Evolutionary conservation across 2,888 invertebrate species (phyloP).

Genomic region (Apodemia hepburni): DNA sequence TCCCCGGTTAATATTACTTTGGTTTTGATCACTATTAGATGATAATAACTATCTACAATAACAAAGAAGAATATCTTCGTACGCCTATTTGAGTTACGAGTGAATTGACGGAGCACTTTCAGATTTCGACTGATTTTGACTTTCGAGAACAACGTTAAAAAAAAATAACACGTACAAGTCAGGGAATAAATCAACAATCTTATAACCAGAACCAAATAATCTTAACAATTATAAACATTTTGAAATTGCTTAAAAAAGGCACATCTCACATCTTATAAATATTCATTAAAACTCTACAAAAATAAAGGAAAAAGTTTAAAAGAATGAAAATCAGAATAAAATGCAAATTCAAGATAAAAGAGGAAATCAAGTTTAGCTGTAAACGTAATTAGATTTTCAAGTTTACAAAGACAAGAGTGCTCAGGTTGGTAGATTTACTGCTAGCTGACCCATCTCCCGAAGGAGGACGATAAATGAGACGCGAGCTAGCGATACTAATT

Average conservation of each 20-base stretch:
- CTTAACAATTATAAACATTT: too few species aligned
- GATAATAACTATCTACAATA: too few species aligned
- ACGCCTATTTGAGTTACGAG: too few species aligned
- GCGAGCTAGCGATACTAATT: constrained; percentile 77
- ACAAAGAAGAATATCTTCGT: too few species aligned
- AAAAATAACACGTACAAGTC: too few species aligned
- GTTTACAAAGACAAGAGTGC: constrained; percentile 76
- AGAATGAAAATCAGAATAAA: constrained; percentile 52
- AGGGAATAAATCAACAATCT: too few species aligned
- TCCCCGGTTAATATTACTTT: too few species aligned
- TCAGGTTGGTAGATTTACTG: constrained; percentile 78
- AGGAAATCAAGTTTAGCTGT: constrained; percentile 70
- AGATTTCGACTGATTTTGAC: too few species aligned
- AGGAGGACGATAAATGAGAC: constrained; percentile 74
- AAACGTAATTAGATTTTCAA: constrained; percentile 79
- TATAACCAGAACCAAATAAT: too few species aligned
- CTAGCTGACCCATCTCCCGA: constrained; percentile 73
- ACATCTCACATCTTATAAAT: constrained; percentile 20
- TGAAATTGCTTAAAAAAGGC: not conserved
- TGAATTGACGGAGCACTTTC: too few species aligned
- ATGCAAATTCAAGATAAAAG: constrained; percentile 65
- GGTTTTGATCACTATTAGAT: too few species aligned
- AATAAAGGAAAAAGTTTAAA: constrained; percentile 50
- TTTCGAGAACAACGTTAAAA: too few species aligned
- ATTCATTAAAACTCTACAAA: constrained; percentile 31